Conservation (phyloP, 2,797 vertebrate genomes). For the Galaxias olidus region DNA sequence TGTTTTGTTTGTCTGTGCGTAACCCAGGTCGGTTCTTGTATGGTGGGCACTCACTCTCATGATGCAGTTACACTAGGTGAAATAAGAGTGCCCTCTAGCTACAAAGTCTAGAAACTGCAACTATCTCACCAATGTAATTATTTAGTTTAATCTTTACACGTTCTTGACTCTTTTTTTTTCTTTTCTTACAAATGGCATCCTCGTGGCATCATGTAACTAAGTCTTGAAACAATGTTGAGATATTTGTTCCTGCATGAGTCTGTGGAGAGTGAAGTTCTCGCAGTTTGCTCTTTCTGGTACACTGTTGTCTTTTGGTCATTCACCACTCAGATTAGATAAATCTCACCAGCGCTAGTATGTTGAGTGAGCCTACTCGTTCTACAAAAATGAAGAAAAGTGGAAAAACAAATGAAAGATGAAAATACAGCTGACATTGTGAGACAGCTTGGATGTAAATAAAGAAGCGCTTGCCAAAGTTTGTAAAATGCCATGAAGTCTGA, state of each 20-base stretch:
- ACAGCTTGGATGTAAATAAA: constrained; percentile 84
- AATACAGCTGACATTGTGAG: constrained; percentile 68
- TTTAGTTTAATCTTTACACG: constrained; percentile 41
- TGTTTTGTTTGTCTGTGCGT: constrained; percentile 45
- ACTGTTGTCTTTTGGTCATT: constrained; percentile 48
- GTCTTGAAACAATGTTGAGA: constrained; percentile 6
- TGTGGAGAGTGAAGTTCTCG: constrained; percentile 42
- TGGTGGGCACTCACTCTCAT: constrained; percentile 55
- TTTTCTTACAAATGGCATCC: constrained; percentile 2
- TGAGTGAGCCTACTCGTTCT: constrained; percentile 39
- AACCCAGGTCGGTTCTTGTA: constrained; percentile 49
- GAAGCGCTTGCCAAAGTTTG: constrained; percentile 86
- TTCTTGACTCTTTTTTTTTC: constrained; percentile 3
- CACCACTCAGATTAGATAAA: constrained; percentile 46
- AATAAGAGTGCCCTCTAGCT: constrained; percentile 63
- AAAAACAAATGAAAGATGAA: constrained; percentile 48
- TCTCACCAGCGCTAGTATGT: constrained; percentile 48
- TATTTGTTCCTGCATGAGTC: constrained; percentile 66
- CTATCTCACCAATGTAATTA: constrained; percentile 35
- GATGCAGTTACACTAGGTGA: constrained; percentile 47
- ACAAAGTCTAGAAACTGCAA: constrained; percentile 49
- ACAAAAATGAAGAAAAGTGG: constrained; percentile 20
- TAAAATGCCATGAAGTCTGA: constrained; percentile 63
- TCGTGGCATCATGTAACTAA: constrained; percentile 33
- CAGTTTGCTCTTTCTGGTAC: constrained; percentile 58